Evolutionary conservation across 2,888 invertebrate genomes (phyloP), one percentile per base, ranked within the genome.

Genomic region (Lamproptera curius): DNA sequence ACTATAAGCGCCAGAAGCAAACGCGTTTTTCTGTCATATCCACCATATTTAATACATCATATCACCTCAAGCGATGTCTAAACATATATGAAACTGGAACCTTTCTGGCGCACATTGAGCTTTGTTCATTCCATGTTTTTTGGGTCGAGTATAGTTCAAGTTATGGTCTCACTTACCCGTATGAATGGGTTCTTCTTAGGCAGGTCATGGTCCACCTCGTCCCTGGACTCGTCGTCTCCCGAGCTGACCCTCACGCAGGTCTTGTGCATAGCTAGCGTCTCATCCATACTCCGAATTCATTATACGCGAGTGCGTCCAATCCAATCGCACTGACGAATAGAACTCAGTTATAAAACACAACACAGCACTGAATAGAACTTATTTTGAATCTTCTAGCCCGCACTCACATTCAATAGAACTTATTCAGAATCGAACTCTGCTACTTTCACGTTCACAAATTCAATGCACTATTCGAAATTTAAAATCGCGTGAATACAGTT

Each of bases 241-340:
- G 85, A 83, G 67, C 76, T 81, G 50, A 86, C 86, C 67, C 81
- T 63, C 58, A 87, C 84, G 69, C 83, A 82, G 66, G 86, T 87
- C 65, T 81, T 85, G 57, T 87, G 84, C 56, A 84, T 72, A 49
- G 67, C 65, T 59, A 70, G 66, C 50, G 64, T 64, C 50, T 86
- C 85, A 85, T 67, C 82, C 86, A 87, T 87, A 82, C 63, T 80
- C 82, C 53, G 68, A 66, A 74, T 76, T 67, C 86, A 87, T 86
- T 57, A 81, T 81, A 80, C 73, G 79, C 71, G 70, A 67, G 57
- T 14, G 54, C 23, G 11, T 26, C 39, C 41, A 50, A 34, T 46
- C 36, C 43, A 44, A 42, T 33, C 20, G 20, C 20, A 6, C 20
- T 6, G 6, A 20, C 28, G 16, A n/a, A 5, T 33, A 4, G 41